Conservation (phyloP, 2,113 vertebrate genomes). For the Origma solitaria region DNA sequence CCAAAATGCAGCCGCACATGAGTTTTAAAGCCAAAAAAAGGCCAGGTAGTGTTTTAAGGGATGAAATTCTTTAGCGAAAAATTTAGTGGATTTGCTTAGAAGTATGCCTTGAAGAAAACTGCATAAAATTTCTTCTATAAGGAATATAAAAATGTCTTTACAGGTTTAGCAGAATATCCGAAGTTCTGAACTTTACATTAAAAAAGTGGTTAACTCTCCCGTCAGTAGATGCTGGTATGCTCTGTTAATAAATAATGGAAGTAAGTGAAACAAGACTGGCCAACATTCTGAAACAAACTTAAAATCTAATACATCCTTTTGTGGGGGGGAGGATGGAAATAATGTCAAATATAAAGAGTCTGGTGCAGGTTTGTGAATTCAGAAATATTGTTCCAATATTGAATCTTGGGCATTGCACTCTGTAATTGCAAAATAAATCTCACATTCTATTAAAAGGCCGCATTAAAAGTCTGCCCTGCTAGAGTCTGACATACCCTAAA, state of each 20-base stretch:
- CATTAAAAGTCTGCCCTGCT: not conserved
- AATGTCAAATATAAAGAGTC: not conserved
- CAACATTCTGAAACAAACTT: not conserved
- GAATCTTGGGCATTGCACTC: not conserved
- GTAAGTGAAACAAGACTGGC: not conserved
- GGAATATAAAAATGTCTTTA: not conserved
- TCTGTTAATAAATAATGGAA: not conserved
- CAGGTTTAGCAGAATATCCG: not conserved
- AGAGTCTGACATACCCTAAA: not conserved
- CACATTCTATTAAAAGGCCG: not conserved
- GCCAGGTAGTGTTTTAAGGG: not conserved
- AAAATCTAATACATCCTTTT: not conserved
- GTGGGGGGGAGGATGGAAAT: not conserved
- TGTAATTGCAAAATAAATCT: not conserved
- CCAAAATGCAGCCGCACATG: fast-evolving
- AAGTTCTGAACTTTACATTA: not conserved
- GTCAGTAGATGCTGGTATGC: not conserved
- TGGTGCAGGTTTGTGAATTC: not conserved
- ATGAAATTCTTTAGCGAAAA: not conserved
- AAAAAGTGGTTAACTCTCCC: not conserved
- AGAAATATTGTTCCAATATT: not conserved
- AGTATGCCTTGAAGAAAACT: not conserved
- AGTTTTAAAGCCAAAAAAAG: not conserved
- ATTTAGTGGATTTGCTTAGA: not conserved
- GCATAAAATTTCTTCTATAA: not conserved